Evolutionary conservation across 2,113 vertebrate species (phyloP).

Genomic region (Echinops telfairi): DNA sequence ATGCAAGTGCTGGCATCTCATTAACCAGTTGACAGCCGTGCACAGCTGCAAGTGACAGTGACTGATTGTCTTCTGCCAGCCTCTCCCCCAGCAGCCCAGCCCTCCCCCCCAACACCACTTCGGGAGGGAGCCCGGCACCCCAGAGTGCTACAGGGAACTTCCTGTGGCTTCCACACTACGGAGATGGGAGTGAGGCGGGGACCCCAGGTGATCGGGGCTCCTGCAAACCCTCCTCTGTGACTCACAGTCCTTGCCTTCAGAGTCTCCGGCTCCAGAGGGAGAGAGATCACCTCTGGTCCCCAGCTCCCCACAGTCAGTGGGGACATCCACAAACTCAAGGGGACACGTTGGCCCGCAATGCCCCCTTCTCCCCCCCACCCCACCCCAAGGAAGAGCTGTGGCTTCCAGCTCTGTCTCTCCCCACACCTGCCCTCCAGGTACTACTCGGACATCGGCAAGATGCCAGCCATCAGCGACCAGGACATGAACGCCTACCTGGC

Average conservation of each 20-base stretch:
- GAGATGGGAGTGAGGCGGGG: background rate
- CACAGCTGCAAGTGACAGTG: constrained; percentile 96
- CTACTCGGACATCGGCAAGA: constrained; percentile 98
- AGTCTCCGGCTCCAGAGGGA: background rate
- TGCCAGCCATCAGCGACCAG: constrained; percentile 99
- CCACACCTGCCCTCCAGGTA: constrained; percentile 88
- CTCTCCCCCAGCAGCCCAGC: constrained; percentile 85
- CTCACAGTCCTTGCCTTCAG: background rate
- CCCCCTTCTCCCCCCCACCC: no score
- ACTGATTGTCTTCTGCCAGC: constrained; percentile 93
- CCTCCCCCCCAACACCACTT: constrained; percentile 68
- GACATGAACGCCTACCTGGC: constrained; percentile 99
- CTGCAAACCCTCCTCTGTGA: background rate
- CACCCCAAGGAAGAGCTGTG: background rate
- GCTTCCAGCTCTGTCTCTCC: rapidly evolving
- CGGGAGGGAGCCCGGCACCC: constrained; percentile 74
- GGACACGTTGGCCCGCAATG: background rate
- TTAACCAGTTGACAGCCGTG: constrained; percentile 95
- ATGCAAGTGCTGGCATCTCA: constrained; percentile 97
- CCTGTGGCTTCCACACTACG: rapidly evolving
- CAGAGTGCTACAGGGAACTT: constrained; percentile 65
- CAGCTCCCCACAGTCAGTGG: background rate
- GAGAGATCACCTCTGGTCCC: background rate
- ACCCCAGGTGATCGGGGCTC: rapidly evolving
- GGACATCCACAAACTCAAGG: background rate